These are phyloP conservation scores for Orthonevra nobilis DNA, from an alignment of 2,888 invertebrate genomes.

Conservation along the genomic window DNA sequence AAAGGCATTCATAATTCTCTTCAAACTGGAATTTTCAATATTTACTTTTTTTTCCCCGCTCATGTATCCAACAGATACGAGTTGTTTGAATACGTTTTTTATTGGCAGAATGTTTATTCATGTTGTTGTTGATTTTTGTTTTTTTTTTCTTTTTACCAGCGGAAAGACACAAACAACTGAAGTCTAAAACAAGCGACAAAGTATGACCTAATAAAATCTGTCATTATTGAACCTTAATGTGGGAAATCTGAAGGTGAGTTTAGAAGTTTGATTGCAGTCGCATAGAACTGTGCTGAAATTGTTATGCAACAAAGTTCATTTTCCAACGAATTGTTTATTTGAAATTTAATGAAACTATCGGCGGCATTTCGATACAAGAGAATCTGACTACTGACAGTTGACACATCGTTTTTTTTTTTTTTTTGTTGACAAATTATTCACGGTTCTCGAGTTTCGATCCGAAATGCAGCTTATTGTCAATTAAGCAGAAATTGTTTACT, in stretches of 20 bases:
- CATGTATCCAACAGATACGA: conserved; percentile 10
- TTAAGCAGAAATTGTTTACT: conserved; percentile 32
- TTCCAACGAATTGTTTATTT: too few relatives aligned
- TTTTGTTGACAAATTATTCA: conserved; percentile 16
- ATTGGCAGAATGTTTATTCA: conserved; percentile 26
- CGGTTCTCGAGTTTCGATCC: conserved; percentile 31
- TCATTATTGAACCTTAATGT: too few relatives aligned
- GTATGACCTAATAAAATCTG: conserved; percentile 9
- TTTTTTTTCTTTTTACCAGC: too few relatives aligned
- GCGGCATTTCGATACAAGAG: too few relatives aligned
- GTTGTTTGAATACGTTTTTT: too few relatives aligned
- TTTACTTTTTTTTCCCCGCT: conserved; percentile 9
- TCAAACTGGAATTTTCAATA: conserved; percentile 40
- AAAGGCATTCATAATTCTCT: conserved; percentile 2
- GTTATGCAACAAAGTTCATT: too few relatives aligned
- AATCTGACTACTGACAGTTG: background rate
- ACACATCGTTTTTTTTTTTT: background rate
- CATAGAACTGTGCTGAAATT: too few relatives aligned
- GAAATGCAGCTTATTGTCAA: conserved; percentile 20
- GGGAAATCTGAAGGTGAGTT: too few relatives aligned
- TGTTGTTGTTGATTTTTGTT: too few relatives aligned
- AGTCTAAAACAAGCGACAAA: background rate
- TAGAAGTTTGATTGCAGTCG: too few relatives aligned
- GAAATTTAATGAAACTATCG: too few relatives aligned
- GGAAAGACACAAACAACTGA: too few relatives aligned